These are phyloP conservation scores for Drosophila nannoptera DNA, from an alignment of 1,140 invertebrate species.

Conservation along the genomic window DNA sequence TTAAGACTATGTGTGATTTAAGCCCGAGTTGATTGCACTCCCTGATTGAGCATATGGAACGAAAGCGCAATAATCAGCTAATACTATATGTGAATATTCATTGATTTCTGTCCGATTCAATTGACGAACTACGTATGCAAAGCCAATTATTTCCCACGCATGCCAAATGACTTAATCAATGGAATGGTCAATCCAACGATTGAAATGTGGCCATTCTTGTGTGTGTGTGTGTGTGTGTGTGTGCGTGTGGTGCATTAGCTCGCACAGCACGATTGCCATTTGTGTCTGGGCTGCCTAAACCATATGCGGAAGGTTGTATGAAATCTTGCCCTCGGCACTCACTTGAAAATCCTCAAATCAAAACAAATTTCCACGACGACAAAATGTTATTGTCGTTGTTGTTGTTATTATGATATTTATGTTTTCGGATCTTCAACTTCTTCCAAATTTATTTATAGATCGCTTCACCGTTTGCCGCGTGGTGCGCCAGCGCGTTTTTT, in stretches of 20 bases:
- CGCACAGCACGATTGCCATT: not conserved
- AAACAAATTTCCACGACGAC: constrained; percentile 20
- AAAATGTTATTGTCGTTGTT: constrained; percentile 6
- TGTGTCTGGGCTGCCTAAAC: not conserved
- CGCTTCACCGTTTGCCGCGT: constrained; percentile 18
- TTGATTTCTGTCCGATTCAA: not conserved
- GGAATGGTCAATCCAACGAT: constrained; percentile 1
- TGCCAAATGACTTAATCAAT: constrained; percentile 20
- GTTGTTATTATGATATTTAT: not conserved
- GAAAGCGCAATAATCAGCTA: not conserved
- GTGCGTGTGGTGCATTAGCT: not conserved
- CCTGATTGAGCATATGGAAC: too few species aligned
- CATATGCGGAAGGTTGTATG: constrained; percentile 13
- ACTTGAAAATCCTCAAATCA: constrained; percentile 18
- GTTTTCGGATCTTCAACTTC: constrained; percentile 3
- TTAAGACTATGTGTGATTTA: not conserved
- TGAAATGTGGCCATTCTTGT: not conserved
- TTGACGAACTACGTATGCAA: not conserved
- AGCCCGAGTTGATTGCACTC: not conserved
- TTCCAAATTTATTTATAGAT: constrained; percentile 34
- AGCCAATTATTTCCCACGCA: constrained; percentile 12
- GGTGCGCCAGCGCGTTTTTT: constrained; percentile 39
- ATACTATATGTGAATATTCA: not conserved
- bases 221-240: not conserved
- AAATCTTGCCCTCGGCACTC: constrained; percentile 13